Percentiles rank a stretch among this genome's conserved stretches.
phyloP scores from a whole-genome alignment of 2,797 vertebrate species.

The Xyrichtys novacula region DNA sequence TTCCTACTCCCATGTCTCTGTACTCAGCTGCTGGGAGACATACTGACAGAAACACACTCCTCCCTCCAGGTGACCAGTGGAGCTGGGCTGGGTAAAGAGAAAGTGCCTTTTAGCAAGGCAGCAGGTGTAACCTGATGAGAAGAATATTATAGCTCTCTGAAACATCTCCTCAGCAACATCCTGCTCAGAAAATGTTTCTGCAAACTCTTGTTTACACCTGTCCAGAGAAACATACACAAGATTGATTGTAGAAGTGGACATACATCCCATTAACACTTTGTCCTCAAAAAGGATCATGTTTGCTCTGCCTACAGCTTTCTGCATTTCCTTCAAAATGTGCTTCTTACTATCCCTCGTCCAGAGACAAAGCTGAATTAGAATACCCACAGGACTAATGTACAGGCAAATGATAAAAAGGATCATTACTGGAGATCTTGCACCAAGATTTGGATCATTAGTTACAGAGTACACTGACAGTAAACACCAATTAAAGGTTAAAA shows the following conservation, averaged over 20 bases:
- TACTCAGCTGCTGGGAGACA: constrained; percentile 62
- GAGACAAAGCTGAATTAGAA: not conserved
- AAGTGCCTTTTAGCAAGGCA: constrained; percentile 70
- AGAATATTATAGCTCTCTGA: constrained; percentile 60
- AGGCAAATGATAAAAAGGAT: too few relatives aligned
- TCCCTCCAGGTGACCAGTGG: constrained; percentile 61
- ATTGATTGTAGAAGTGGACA: constrained; percentile 54
- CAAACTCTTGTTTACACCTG: constrained; percentile 61
- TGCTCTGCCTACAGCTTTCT: constrained; percentile 48
- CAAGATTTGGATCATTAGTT: too few relatives aligned
- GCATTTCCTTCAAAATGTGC: constrained; percentile 54
- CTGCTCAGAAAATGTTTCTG: constrained; percentile 40
- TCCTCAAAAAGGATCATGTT: constrained; percentile 56
- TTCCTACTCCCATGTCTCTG: constrained; percentile 38
- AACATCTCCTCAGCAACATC: constrained; percentile 55
- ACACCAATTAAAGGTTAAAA: accelerated
- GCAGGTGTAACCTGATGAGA: constrained; percentile 71
- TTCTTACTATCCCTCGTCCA: constrained; percentile 26
- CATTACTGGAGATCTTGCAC: too few relatives aligned
- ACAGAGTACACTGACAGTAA: accelerated
- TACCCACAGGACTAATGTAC: constrained; percentile 1
- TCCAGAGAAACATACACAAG: constrained; percentile 72
- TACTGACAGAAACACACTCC: constrained; percentile 76
- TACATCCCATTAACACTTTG: constrained; percentile 68
- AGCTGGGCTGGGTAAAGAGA: constrained; percentile 39